phyloP scores from a whole-genome alignment of 1,140 invertebrate genomes.

The Saccostrea echinata region DNA sequence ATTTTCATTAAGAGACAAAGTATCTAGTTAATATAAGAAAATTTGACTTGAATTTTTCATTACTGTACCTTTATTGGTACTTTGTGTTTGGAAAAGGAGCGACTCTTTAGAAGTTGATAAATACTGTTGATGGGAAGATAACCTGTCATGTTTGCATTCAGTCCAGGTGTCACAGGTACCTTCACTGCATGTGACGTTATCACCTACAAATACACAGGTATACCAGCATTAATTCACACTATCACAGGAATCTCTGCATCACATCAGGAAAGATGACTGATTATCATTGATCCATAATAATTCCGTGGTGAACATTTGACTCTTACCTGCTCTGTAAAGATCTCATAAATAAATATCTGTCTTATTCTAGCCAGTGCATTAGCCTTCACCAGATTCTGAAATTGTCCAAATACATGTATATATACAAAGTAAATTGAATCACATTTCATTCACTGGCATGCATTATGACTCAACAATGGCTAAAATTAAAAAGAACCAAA shows the following conservation, averaged over 20 bases:
- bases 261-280: background rate
- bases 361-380: constrained; percentile 95
- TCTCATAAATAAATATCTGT: constrained; percentile 97
- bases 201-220: constrained; percentile 83
- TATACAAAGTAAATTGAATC: background rate
- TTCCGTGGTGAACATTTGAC: background rate
- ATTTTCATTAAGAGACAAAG: background rate
- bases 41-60: background rate
- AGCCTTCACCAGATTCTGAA: constrained; percentile 86
- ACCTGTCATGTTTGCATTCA: constrained; percentile 93
- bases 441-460: no score
- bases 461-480: no score
- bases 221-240: background rate
- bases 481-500: no score
- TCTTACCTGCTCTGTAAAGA: constrained; percentile 95
- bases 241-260: no score
- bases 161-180: constrained; percentile 93
- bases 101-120: constrained; percentile 95
- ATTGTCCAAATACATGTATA: constrained; percentile 29
- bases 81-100: constrained; percentile 97
- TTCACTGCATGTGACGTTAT: constrained; percentile 97
- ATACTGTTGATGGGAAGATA: constrained; percentile 99
- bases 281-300: background rate
- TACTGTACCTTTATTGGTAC: constrained; percentile 80
- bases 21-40: background rate